Evolutionary conservation across 1,140 invertebrate species (phyloP).

Genomic region (Rhizoglyphus robini): DNA sequence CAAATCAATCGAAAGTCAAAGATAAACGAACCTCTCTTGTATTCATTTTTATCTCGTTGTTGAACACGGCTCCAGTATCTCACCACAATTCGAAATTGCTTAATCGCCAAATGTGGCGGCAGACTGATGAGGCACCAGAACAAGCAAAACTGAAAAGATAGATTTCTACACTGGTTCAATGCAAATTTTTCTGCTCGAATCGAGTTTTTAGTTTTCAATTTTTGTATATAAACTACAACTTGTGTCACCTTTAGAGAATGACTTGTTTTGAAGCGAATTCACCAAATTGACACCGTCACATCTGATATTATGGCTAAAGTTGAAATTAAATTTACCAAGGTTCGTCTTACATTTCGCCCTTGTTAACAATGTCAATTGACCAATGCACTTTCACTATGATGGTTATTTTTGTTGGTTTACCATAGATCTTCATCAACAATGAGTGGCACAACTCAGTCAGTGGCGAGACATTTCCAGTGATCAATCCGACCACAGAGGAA

Average conservation of each 20-base stretch:
- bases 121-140: too few species aligned
- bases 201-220: not conserved
- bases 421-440: slow-evolving; percentile 91
- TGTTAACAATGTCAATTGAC: not conserved
- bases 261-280: not conserved
- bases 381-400: not conserved
- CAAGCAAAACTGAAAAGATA: not conserved
- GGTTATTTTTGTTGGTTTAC: not conserved
- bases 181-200: too few species aligned
- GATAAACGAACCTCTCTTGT: too few species aligned
- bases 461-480: slow-evolving; percentile 35
- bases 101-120: too few species aligned
- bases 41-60: too few species aligned
- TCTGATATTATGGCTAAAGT: not conserved
- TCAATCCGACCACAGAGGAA: slow-evolving; percentile 23
- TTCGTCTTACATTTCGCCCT: not conserved
- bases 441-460: slow-evolving; percentile 80
- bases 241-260: not conserved
- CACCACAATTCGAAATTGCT: too few species aligned
- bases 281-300: not conserved
- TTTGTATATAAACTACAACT: not conserved
- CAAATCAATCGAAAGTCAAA: too few species aligned
- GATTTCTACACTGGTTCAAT: not conserved
- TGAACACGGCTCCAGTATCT: too few species aligned
- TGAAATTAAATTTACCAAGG: slow-evolving; percentile 1